Evolutionary conservation across 2,797 vertebrate genomes (phyloP).

Genomic region (Syngnathus acus): DNA sequence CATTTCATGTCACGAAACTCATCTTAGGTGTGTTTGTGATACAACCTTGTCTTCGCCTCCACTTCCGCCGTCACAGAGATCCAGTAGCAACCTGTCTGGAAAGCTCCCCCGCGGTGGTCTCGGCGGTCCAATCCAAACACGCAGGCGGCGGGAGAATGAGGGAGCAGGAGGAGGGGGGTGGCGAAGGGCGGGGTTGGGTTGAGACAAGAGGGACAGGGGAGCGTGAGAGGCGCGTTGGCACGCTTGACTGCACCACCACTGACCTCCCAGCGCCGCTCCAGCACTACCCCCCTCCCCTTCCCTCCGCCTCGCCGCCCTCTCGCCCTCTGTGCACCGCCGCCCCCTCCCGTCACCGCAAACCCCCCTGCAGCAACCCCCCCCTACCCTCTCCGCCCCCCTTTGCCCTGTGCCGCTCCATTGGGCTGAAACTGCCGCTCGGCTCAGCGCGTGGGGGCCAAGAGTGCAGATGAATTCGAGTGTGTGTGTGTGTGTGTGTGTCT

Average conservation of each 20-base stretch:
- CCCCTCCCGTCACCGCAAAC: slow-evolving; percentile 22
- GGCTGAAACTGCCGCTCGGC: slow-evolving; percentile 69
- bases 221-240: slow-evolving; percentile 51
- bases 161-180: slow-evolving; percentile 17
- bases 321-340: slow-evolving; percentile 25
- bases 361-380: slow-evolving; percentile 39
- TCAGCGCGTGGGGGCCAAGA: slow-evolving; percentile 62
- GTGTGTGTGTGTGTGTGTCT: slow-evolving; percentile 27
- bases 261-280: slow-evolving; percentile 63
- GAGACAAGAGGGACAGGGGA: slow-evolving; percentile 31
- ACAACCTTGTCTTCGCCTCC: slow-evolving; percentile 11
- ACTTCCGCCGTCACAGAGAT: slow-evolving; percentile 29
- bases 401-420: slow-evolving; percentile 69
- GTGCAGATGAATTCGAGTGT: slow-evolving; percentile 32
- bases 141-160: slow-evolving; percentile 11
- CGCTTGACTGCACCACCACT: slow-evolving; percentile 60
- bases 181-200: slow-evolving; percentile 4
- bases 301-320: slow-evolving; percentile 43
- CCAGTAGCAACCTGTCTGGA: slow-evolving; percentile 61
- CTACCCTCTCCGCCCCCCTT: slow-evolving; percentile 12
- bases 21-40: slow-evolving; percentile 9
- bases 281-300: slow-evolving; percentile 31
- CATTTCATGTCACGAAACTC: background rate
- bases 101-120: slow-evolving; percentile 58
- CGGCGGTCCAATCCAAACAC: slow-evolving; percentile 44